These are phyloP conservation scores for Micrastur ruficollis DNA, from an alignment of 2,797 vertebrate genomes.

Conservation along the genomic window DNA sequence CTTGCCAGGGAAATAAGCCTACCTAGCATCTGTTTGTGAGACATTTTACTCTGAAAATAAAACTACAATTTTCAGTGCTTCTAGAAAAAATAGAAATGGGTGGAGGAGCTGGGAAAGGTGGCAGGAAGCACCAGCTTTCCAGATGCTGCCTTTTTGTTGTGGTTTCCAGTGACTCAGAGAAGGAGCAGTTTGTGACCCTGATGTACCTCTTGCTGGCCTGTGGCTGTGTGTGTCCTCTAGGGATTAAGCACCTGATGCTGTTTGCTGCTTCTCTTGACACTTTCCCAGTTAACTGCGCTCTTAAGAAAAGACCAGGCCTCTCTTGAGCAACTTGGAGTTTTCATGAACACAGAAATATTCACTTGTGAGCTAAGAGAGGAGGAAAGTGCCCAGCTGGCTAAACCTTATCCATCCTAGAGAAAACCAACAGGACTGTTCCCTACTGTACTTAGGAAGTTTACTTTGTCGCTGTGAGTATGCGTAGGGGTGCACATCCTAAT, in stretches of 20 bases:
- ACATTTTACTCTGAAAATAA: not conserved
- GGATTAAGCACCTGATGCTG: not conserved
- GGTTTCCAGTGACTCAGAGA: constrained; percentile 30
- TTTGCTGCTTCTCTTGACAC: not conserved
- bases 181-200: constrained; percentile 17
- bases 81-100: not conserved
- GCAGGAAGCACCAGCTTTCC: not conserved
- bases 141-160: not conserved
- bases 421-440: not conserved
- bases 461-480: not conserved
- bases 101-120: not conserved
- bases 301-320: not conserved
- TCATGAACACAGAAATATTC: not conserved
- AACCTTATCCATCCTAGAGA: not conserved
- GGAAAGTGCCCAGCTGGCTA: not conserved
- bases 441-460: not conserved
- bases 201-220: not conserved
- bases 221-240: not conserved
- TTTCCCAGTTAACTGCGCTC: not conserved
- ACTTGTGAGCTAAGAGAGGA: not conserved
- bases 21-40: not conserved
- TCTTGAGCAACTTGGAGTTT: not conserved
- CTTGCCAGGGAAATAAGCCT: not conserved
- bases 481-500: no score
- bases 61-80: not conserved